Percentiles rank a stretch among this genome's conserved stretches.
Evolutionary conservation across 2,888 invertebrate genomes (phyloP).

Genomic region (Drosophila fulvimacula): DNA sequence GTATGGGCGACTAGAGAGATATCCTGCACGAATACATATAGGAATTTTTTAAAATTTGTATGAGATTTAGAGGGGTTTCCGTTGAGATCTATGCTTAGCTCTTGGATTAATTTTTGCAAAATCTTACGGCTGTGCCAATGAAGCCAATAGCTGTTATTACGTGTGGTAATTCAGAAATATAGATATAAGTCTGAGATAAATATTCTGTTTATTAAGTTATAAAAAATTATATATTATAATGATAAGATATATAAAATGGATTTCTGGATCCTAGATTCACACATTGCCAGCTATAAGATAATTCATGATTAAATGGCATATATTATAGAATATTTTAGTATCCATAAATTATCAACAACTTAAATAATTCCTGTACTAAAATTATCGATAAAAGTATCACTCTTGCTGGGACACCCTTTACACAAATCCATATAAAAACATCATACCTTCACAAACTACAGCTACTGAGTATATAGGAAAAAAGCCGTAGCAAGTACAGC

Average conservation of each 20-base stretch:
- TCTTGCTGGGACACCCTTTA: background rate
- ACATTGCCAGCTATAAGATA: background rate
- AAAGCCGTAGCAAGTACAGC: background rate
- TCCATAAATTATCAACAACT: fast-evolving
- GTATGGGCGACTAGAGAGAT: background rate
- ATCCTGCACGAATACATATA: background rate
- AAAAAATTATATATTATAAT: no score
- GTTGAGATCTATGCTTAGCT: background rate
- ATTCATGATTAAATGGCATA: background rate
- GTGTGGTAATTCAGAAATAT: no score
- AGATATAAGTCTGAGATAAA: background rate
- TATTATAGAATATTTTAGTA: background rate
- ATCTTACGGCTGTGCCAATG: background rate
- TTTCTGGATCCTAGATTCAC: no score
- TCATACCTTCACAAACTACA: background rate
- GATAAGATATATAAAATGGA: no score
- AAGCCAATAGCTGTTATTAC: background rate
- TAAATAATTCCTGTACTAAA: background rate
- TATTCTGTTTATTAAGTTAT: no score
- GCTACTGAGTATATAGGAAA: background rate
- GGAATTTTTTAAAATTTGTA: background rate
- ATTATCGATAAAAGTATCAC: background rate
- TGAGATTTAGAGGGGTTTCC: background rate
- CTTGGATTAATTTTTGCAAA: background rate
- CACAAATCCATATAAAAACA: background rate